phyloP scores from a whole-genome alignment of 2,113 vertebrate species.

The Crotalus viridis region DNA sequence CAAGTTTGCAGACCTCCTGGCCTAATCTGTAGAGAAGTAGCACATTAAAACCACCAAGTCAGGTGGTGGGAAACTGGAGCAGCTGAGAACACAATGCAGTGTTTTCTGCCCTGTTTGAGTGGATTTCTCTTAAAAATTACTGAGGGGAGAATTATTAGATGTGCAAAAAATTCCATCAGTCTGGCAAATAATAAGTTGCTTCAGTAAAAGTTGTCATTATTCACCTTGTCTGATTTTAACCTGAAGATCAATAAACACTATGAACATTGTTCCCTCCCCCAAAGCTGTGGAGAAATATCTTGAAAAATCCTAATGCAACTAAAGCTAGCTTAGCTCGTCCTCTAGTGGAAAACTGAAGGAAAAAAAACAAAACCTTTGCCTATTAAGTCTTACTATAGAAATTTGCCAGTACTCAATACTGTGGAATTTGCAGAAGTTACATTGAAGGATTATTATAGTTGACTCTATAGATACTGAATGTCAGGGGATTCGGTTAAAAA shows the following conservation, averaged over 20 bases:
- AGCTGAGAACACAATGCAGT: background rate
- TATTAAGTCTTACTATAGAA: background rate
- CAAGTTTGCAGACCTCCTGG: background rate
- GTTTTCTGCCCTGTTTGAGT: background rate
- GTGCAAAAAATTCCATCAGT: background rate
- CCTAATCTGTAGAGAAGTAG: background rate
- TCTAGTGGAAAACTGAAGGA: constrained; percentile 45
- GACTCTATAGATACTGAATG: background rate
- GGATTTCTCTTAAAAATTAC: background rate
- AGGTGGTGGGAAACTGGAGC: background rate
- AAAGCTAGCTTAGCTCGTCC: constrained; percentile 48
- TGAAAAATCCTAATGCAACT: background rate
- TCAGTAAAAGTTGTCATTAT: constrained; percentile 25
- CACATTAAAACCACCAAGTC: background rate
- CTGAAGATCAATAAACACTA: constrained; percentile 20
- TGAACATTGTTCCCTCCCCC: constrained; percentile 24
- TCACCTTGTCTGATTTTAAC: constrained; percentile 48
- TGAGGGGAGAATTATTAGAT: background rate
- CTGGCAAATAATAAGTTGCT: constrained; percentile 44
- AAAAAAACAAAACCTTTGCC: background rate
- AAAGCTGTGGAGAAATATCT: background rate
- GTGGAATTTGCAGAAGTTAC: background rate
- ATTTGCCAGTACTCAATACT: background rate
- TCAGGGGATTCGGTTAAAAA: background rate
- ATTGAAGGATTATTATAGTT: background rate